Percentiles rank a stretch among this genome's conserved stretches.
These are phyloP conservation scores for Rhizoglyphus robini DNA, from an alignment of 1,140 invertebrate species.

Conservation along the genomic window DNA sequence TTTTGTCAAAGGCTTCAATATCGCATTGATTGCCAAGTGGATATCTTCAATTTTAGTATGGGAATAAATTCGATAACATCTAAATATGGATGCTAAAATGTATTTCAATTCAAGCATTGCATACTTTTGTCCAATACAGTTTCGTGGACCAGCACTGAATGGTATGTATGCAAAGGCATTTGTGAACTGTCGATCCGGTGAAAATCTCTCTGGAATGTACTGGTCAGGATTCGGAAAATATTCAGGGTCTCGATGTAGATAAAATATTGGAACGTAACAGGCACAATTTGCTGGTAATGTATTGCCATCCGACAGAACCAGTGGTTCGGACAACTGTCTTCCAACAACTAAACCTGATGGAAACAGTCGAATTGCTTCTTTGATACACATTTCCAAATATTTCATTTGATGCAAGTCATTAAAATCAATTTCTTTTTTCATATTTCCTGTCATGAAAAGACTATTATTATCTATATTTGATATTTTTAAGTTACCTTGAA, in stretches of 20 bases:
- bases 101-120: conserved; percentile 43
- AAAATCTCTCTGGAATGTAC: conserved; percentile 62
- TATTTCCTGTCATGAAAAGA: conserved; percentile 35
- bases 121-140: conserved; percentile 35
- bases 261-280: conserved; percentile 33
- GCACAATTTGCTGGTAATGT: conserved; percentile 46
- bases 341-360: conserved; percentile 72
- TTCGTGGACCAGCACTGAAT: conserved; percentile 34
- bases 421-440: conserved; percentile 43
- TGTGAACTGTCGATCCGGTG: conserved; percentile 35
- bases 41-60: neutral
- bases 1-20: neutral
- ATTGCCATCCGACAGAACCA: conserved; percentile 45
- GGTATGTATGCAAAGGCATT: conserved; percentile 37
- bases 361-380: conserved; percentile 65
- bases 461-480: conserved; percentile 51
- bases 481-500: too few relatives aligned
- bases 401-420: conserved; percentile 51
- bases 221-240: conserved; percentile 52
- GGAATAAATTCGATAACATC: conserved; percentile 31
- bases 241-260: conserved; percentile 49
- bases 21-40: neutral
- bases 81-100: conserved; percentile 35
- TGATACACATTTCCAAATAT: conserved; percentile 64
- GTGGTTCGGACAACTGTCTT: conserved; percentile 52